Conservation (phyloP, 37 sponge, comb jelly and placozoan genomes). For the Hexactinellida sp. region DNA sequence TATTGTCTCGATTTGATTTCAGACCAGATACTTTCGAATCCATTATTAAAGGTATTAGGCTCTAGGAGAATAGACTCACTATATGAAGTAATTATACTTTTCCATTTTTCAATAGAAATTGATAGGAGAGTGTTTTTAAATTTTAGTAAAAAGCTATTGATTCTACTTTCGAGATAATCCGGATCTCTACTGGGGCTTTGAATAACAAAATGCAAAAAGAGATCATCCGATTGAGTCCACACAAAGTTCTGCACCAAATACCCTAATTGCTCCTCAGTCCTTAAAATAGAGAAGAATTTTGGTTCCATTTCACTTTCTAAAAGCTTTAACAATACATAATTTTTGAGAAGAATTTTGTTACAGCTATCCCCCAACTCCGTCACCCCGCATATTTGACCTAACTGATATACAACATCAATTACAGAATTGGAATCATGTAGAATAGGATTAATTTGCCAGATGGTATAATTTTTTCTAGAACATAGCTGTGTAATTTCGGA, state of each 20-base stretch:
- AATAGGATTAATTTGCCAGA: neutral
- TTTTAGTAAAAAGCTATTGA: constrained; percentile 28
- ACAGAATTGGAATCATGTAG: neutral
- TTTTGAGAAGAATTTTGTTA: neutral
- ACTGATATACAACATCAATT: neutral
- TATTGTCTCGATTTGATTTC: constrained; percentile 18
- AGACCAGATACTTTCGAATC: constrained; percentile 33
- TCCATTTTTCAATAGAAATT: neutral
- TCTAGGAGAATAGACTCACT: constrained; percentile 3
- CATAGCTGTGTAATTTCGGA: neutral
- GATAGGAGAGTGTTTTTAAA: neutral
- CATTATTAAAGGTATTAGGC: constrained; percentile 29
- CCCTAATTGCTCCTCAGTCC: constrained; percentile 65
- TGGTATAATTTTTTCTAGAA: neutral
- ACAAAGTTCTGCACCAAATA: constrained; percentile 47
- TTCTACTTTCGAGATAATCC: constrained; percentile 19
- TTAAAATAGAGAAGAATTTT: constrained; percentile 20
- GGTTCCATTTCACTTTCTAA: neutral
- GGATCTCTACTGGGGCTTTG: constrained; percentile 46
- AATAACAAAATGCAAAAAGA: constrained; percentile 34
- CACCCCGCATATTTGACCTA: neutral
- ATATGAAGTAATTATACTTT: neutral
- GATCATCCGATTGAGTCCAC: neutral
- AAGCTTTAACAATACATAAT: neutral
- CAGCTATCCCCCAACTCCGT: neutral